Evolutionary conservation across 92 coral and sea anemone genomes (phyloP).

Genomic region (Paramuricea clavata): DNA sequence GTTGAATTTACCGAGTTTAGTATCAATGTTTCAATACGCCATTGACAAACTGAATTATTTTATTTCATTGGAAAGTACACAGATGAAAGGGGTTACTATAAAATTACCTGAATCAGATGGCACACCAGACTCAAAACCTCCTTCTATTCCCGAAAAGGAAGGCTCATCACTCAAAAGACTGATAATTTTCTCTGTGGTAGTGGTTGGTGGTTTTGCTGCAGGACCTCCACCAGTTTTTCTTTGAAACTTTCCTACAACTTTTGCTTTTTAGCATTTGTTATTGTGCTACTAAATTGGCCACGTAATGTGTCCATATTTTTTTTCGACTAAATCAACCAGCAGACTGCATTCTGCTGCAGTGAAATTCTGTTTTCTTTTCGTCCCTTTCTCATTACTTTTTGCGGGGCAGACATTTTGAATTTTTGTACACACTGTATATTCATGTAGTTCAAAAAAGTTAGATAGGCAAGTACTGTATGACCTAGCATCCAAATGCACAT

Average conservation of each 20-base stretch:
- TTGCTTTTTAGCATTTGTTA: background rate
- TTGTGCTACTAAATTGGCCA: background rate
- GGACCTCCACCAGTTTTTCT: too few relatives aligned
- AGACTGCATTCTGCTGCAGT: background rate
- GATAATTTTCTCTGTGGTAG: background rate
- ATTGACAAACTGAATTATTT: background rate
- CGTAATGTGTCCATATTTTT: too few relatives aligned
- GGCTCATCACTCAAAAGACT: background rate
- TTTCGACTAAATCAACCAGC: background rate
- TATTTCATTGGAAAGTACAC: too few relatives aligned
- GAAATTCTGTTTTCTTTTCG: background rate
- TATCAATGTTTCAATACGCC: too few relatives aligned
- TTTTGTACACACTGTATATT: background rate
- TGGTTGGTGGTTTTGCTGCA: background rate
- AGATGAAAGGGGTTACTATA: too few relatives aligned
- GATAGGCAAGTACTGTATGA: background rate
- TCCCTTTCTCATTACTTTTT: background rate
- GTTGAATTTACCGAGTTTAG: too few relatives aligned
- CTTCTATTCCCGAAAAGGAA: background rate
- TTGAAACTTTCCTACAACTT: background rate
- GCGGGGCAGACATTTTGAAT: background rate
- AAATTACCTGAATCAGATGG: background rate
- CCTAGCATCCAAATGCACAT: background rate
- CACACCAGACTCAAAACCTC: background rate
- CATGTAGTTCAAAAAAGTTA: background rate